Evolutionary conservation across 2,888 invertebrate genomes (phyloP).

Genomic region (Erebia epiphron): DNA sequence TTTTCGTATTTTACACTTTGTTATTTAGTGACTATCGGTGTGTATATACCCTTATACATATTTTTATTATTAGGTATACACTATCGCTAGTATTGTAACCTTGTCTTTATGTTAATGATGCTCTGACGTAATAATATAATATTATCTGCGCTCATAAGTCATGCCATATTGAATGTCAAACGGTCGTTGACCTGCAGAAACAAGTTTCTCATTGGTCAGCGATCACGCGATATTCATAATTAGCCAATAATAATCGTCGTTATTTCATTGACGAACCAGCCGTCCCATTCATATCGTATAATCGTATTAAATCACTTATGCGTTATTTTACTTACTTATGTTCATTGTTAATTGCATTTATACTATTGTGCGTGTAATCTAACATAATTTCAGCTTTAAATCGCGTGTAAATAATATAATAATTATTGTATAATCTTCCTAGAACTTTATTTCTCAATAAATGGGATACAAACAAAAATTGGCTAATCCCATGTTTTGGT

Average conservation of each 20-base stretch:
- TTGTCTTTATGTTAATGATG: constrained; percentile 26
- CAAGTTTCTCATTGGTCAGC: constrained; percentile 26
- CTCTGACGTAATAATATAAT: constrained; percentile 24
- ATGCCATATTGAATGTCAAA: constrained; percentile 26
- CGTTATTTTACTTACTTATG: constrained; percentile 26
- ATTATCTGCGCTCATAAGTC: constrained; percentile 14
- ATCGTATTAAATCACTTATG: constrained; percentile 24
- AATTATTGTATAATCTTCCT: constrained; percentile 1
- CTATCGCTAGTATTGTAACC: constrained; percentile 47
- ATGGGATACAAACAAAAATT: not conserved
- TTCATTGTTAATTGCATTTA: constrained; percentile 30
- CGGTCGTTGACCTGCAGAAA: constrained; percentile 26
- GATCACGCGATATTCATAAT: constrained; percentile 32
- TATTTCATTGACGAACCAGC: constrained; percentile 34
- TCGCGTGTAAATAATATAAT: not conserved
- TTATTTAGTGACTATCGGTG: constrained; percentile 76
- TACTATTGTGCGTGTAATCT: constrained; percentile 22
- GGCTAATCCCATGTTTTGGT: not conserved
- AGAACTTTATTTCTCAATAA: not conserved
- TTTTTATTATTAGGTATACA: constrained; percentile 53
- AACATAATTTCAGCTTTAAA: constrained; percentile 16
- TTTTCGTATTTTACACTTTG: constrained; percentile 68
- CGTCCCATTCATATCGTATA: constrained; percentile 41
- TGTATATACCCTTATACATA: constrained; percentile 64
- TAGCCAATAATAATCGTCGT: constrained; percentile 30